Base-by-base conservation (phyloP, 2,797 vertebrate genomes). In the Adelosebastes latens region DNA sequence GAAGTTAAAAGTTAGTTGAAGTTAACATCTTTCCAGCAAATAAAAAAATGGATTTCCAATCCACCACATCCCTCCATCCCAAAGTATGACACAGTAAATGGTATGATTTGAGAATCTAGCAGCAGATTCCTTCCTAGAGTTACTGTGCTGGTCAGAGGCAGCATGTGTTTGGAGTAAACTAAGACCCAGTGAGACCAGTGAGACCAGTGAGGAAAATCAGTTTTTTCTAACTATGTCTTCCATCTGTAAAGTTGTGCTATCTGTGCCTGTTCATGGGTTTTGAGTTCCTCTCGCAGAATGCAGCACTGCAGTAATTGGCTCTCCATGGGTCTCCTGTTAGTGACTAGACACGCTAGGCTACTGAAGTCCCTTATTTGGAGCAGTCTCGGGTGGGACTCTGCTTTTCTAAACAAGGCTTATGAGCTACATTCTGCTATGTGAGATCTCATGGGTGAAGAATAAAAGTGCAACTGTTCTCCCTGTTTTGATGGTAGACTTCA, bases 261-360 rank as follows among this genome's bases (percentile, higher is more conserved):
- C 69, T 31, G 9, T 10, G 53, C 22, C 49, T 72, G 58, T 64
- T 76, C 29, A 52, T 13, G 42, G 39, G 31, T 46, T 81, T 76
- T 72, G 52, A 81, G 58, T 62, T 72, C 27, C 52, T 81, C 56
- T 79, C 34, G 60, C 72, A 82, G 52, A 65, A 81, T 70, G 75
- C 65, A 84, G 63, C 59, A 71, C 36, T 74, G 65, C 63, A 64
- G 66, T 80, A 84, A 81, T 59, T 77, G 84, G 77, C 83, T 79
- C 49, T 58, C 36, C 69, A 66, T 67, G n/a, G 62, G 12, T 64
- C 60, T 81, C 72, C 36, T 4, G 46, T 72, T 62, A 39, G 67
- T 18, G 3, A 60, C 18, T 4, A 46, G n/a, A 56, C 58, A 77
- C 53, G 34, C 31, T n/a, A 29, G 22, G 20, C 69, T 22, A 31